Evolutionary conservation across 23 tunicate genomes (phyloP).

Genomic region (Aplidium turbinatum): DNA sequence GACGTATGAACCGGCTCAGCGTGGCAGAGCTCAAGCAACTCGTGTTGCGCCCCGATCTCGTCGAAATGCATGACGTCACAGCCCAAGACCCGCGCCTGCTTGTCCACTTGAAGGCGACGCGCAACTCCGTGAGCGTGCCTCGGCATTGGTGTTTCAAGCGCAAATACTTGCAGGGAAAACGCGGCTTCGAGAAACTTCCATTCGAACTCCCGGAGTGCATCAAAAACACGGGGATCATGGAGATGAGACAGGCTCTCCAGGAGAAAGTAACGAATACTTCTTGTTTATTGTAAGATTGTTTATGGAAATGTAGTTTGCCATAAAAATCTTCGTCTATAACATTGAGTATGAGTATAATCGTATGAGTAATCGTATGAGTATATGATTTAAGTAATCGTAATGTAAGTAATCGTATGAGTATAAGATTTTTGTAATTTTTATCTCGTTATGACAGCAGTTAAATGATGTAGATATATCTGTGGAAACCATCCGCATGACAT

Average conservation of each 20-base stretch:
- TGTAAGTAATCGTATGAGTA: too few species aligned
- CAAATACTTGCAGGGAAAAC: slow-evolving; percentile 92
- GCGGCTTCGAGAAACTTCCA: slow-evolving; percentile 98
- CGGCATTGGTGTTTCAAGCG: slow-evolving; percentile 99
- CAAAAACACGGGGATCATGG: slow-evolving; percentile 98
- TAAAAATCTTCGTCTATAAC: too few species aligned
- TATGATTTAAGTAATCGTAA: too few species aligned
- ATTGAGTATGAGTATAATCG: too few species aligned
- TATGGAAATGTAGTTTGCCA: too few species aligned
- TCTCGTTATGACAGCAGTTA: too few species aligned
- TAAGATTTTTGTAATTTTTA: too few species aligned
- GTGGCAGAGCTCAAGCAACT: slow-evolving; percentile 98
- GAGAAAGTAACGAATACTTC: slow-evolving; percentile 60
- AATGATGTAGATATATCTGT: too few species aligned
- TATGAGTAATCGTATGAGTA: too few species aligned
- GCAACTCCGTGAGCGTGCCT: slow-evolving; percentile 96
- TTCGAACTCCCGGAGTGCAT: slow-evolving; percentile 98
- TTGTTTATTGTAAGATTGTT: too few species aligned
- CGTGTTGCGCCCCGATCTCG: slow-evolving; percentile 92
- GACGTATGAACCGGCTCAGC: slow-evolving; percentile 80
- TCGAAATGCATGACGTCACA: slow-evolving; percentile 99
- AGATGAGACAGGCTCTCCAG: slow-evolving; percentile 97
- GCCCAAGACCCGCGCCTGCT: slow-evolving; percentile 96
- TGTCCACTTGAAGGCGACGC: slow-evolving; percentile 90
- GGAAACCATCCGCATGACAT: too few species aligned